These are phyloP conservation scores for Petrocephalus microphthalmus DNA, from an alignment of 2,113 vertebrate genomes.

Conservation along the genomic window DNA sequence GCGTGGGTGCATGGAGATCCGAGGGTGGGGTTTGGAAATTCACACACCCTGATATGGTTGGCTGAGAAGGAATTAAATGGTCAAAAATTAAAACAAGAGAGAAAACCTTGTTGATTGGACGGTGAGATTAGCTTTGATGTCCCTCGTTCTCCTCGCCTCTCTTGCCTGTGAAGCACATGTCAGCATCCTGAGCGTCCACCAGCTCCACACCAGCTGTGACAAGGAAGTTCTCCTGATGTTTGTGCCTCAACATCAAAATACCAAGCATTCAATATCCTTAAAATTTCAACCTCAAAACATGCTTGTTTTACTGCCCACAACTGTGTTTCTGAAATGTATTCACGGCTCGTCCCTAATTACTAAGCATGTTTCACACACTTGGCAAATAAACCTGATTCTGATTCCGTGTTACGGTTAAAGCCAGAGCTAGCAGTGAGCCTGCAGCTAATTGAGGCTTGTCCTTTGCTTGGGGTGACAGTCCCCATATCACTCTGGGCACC, in stretches of 20 bases:
- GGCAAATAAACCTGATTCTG: too few relatives aligned
- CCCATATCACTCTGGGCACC: not conserved
- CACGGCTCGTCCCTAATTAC: too few relatives aligned
- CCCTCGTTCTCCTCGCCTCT: not conserved
- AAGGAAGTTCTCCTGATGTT: not conserved
- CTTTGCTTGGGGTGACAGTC: not conserved
- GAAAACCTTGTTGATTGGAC: not conserved
- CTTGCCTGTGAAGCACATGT: not conserved
- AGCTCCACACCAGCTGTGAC: not conserved
- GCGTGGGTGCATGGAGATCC: slow-evolving; percentile 34
- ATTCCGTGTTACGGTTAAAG: too few relatives aligned
- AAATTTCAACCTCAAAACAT: not conserved
- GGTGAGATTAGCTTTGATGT: not conserved
- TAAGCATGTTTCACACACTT: too few relatives aligned
- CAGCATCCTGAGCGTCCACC: not conserved
- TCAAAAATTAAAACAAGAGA: not conserved
- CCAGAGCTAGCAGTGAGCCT: too few relatives aligned
- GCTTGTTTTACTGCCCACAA: not conserved
- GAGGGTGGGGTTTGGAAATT: slow-evolving; percentile 7
- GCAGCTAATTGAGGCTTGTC: not conserved
- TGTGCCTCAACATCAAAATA: not conserved
- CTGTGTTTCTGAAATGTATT: not conserved
- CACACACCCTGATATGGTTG: slow-evolving; percentile 15
- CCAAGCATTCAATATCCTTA: not conserved
- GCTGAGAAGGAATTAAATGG: slow-evolving; percentile 5